Conservation (phyloP, 2,113 vertebrate genomes). For the Corythoichthys haematopterus region DNA sequence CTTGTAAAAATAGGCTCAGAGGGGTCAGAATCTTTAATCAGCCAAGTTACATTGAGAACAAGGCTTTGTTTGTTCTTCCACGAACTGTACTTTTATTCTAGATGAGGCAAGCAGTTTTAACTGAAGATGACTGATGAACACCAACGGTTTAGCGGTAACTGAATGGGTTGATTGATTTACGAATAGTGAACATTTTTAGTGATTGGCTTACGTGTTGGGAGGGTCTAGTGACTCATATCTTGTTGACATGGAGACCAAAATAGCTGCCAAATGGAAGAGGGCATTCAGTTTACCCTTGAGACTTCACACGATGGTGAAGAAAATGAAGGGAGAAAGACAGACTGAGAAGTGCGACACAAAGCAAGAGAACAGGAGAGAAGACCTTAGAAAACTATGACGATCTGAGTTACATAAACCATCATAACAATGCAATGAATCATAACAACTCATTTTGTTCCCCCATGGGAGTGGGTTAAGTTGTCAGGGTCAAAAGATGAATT, state of each 20-base stretch:
- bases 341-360: slow-evolving; percentile 57
- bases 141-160: slow-evolving; percentile 18
- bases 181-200: slow-evolving; percentile 56
- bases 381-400: slow-evolving; percentile 59
- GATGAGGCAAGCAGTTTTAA: slow-evolving; percentile 36
- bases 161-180: slow-evolving; percentile 42
- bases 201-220: slow-evolving; percentile 50
- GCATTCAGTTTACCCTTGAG: slow-evolving; percentile 66
- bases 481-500: slow-evolving; percentile 59
- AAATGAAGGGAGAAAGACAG: slow-evolving; percentile 53
- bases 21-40: slow-evolving; percentile 37
- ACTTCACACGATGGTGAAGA: slow-evolving; percentile 55
- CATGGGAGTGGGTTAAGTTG: slow-evolving; percentile 58
- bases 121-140: slow-evolving; percentile 29
- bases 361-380: slow-evolving; percentile 42
- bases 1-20: slow-evolving; percentile 49
- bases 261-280: slow-evolving; percentile 67
- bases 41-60: slow-evolving; percentile 33
- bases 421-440: slow-evolving; percentile 55
- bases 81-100: slow-evolving; percentile 28
- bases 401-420: slow-evolving; percentile 64
- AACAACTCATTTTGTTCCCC: slow-evolving; percentile 64
- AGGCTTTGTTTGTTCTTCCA: slow-evolving; percentile 29
- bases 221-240: slow-evolving; percentile 67
- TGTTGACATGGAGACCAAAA: slow-evolving; percentile 69